Conservation (phyloP, 2,113 vertebrate species). For the Podocnemis expansa region DNA sequence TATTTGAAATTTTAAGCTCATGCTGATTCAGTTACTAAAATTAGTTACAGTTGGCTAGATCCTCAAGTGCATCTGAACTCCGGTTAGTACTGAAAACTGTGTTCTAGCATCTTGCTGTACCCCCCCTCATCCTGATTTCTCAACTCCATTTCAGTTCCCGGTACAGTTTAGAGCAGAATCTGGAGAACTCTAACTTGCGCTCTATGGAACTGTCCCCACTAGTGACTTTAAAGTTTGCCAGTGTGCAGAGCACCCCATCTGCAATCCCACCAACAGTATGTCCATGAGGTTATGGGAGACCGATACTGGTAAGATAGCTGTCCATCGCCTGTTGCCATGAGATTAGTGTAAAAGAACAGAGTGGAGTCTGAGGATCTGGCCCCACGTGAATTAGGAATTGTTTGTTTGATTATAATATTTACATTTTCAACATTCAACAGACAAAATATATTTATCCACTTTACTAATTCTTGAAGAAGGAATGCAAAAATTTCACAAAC, state of each 20-base stretch:
- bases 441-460: neutral
- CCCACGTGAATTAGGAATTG: neutral
- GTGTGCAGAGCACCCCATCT: neutral
- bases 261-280: neutral
- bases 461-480: neutral
- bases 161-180: neutral
- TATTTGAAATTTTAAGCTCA: constrained; percentile 69
- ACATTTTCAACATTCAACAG: neutral
- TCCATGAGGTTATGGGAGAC: neutral
- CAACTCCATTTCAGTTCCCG: neutral
- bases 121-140: neutral
- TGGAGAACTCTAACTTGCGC: neutral
- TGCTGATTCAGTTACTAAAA: constrained; percentile 64
- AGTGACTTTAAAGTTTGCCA: neutral
- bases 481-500: neutral
- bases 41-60: constrained; percentile 47
- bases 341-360: neutral
- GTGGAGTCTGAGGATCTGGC: neutral
- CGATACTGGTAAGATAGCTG: neutral
- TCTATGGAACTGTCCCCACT: neutral
- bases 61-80: neutral
- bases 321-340: neutral
- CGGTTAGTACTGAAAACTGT: neutral
- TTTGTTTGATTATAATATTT: neutral
- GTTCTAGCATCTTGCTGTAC: neutral